Conservation (phyloP, 2,113 vertebrate genomes). For the Climacteris rufus region DNA sequence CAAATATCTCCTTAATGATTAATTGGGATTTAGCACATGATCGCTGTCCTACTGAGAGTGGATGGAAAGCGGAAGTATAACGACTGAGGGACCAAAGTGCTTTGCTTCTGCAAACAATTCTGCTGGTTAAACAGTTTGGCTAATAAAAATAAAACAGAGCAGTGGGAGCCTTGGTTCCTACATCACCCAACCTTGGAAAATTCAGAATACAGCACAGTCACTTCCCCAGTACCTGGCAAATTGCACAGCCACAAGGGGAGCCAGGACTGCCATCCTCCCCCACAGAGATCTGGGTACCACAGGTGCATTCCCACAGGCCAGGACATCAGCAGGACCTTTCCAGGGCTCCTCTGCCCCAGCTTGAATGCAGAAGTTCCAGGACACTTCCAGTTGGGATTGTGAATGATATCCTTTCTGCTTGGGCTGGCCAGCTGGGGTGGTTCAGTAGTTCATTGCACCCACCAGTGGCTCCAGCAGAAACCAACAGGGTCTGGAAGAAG, state of each 20-base stretch:
- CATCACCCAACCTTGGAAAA: background rate
- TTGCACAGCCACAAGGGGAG: accelerated
- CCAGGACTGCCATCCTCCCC: accelerated
- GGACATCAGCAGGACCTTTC: background rate
- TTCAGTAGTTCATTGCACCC: background rate
- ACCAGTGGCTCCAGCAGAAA: background rate
- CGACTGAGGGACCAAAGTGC: conserved; percentile 7
- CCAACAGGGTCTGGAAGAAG: background rate
- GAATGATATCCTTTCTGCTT: background rate
- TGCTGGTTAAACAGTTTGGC: background rate
- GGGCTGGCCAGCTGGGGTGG: background rate
- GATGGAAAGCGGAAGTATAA: conserved; percentile 11
- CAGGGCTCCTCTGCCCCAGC: background rate
- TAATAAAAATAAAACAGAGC: conserved; percentile 15
- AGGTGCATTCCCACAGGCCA: background rate
- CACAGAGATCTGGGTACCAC: background rate
- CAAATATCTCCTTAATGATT: conserved; percentile 65
- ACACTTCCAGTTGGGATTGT: background rate
- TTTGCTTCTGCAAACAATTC: conserved; percentile 62
- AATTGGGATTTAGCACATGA: conserved; percentile 57
- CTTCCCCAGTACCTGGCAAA: background rate
- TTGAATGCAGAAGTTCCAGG: background rate
- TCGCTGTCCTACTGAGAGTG: background rate
- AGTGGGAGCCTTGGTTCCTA: background rate
- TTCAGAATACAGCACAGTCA: background rate